A percentile compares a stretch with the other conserved stretches of the same genome.
Evolutionary conservation across 2,888 invertebrate genomes (phyloP).

Genomic region (Rambutsinella grinnellia): DNA sequence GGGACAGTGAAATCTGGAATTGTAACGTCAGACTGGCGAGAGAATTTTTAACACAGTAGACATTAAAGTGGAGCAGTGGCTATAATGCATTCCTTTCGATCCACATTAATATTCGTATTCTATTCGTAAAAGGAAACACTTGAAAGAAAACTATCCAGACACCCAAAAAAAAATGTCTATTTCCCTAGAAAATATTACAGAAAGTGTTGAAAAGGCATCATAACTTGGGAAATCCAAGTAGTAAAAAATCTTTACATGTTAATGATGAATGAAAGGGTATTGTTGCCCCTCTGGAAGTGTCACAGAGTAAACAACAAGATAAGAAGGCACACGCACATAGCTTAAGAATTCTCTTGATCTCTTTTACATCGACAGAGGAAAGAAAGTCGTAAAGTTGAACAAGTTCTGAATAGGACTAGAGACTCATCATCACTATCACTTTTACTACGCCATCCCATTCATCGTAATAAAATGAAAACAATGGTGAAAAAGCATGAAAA

Average conservation of each 20-base stretch:
- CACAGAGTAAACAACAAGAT: background rate
- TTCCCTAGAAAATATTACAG: background rate
- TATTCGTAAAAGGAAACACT: too few relatives aligned
- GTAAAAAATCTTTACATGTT: background rate
- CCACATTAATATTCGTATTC: too few relatives aligned
- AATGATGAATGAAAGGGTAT: background rate
- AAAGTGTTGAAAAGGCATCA: background rate
- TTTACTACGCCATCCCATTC: too few relatives aligned
- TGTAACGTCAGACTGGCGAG: background rate
- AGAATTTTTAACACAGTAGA: background rate
- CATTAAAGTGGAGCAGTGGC: background rate
- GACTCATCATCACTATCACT: slow-evolving; percentile 22
- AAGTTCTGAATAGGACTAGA: slow-evolving; percentile 32
- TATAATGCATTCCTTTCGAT: too few relatives aligned
- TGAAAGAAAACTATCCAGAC: too few relatives aligned
- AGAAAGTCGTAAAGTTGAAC: slow-evolving; percentile 48
- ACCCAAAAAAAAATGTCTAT: background rate
- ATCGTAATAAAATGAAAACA: background rate
- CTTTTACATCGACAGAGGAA: background rate
- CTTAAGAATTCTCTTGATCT: background rate
- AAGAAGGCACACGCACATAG: background rate
- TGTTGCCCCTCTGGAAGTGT: background rate
- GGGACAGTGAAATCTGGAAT: too few relatives aligned
- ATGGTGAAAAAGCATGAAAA: background rate
- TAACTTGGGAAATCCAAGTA: background rate